Conservation (phyloP, 1,140 invertebrate genomes). For the Leptonema lineaticorne region DNA sequence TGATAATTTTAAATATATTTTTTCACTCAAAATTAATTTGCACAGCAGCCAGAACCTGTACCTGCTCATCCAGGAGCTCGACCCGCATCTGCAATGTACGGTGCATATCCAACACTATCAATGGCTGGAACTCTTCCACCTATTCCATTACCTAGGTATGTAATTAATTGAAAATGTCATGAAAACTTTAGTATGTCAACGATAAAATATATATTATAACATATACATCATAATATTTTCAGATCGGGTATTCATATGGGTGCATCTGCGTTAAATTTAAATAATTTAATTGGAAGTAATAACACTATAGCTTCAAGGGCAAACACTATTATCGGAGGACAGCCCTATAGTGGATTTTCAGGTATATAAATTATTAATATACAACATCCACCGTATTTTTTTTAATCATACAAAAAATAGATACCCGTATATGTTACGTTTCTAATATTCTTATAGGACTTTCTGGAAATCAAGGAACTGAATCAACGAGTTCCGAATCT, state of each 20-base stretch:
- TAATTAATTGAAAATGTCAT: neutral
- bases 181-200: neutral
- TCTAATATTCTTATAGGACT: conserved; percentile 11
- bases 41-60: conserved; percentile 38
- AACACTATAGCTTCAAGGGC: conserved; percentile 48
- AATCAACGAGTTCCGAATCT: conserved; percentile 64
- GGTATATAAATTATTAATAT: conserved; percentile 13
- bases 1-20: neutral
- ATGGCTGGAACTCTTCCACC: conserved; percentile 61
- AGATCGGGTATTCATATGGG: conserved; percentile 58
- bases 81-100: conserved; percentile 80
- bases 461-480: conserved; percentile 42
- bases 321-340: conserved; percentile 46
- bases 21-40: conserved; percentile 18
- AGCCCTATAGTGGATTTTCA: conserved; percentile 29
- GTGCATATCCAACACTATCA: conserved; percentile 68
- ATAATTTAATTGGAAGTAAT: conserved; percentile 49
- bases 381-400: neutral
- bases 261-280: conserved; percentile 47
- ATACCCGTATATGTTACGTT: neutral
- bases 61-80: conserved; percentile 59
- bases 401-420: neutral
- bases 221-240: conserved; percentile 18
- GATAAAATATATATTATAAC: neutral
- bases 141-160: conserved; percentile 67